Evolutionary conservation across 2,797 vertebrate genomes (phyloP), one percentile per base, ranked within the genome.

Genomic region (Tapirus indicus): DNA sequence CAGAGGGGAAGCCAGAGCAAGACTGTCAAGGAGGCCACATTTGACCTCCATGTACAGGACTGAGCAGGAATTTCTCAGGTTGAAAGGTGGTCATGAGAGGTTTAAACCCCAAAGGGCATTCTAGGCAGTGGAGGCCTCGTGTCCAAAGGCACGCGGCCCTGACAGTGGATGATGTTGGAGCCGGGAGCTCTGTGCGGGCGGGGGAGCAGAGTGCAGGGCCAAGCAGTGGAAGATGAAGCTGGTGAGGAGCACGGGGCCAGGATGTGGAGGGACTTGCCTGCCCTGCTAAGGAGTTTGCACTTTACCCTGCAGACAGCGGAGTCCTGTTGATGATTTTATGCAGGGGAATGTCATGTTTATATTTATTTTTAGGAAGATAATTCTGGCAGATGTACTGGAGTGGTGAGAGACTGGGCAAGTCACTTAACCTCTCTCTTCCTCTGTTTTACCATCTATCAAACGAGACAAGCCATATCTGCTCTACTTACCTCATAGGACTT

Each of bases 361-460:
- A 95, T 97, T 98, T 98, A 97, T 97, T 97, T 88, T 93, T 89
- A 82, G 80, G 84, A 91, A 98, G 98, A 98, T 98, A 98, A 98
- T 92, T 97, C 97, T 98, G 98, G 97, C 98, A 98, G 98, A 96
- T 92, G 95, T 72, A 91, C 96, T 88, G 90, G 87, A 91, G 98
- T 98, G 98, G 97, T 98, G 98, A 98, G 98, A 97, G 97, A 93
- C 92, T 93, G 97, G 95, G 95, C 96, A 95, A 97, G 98, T 95
- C 97, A 94, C 96, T 98, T 98, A 97, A 97, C 98, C 98, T 95
- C 80, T 54, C 79, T 79, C 97, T 96, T 96, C 97, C 98, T 97
- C 97, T 87, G 72, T 82, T 93, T 90, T 38, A 49, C 96, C 97
- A 97, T 98, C 96, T 95, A 97, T 98, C 98, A 98, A 88, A 35